phyloP scores from a whole-genome alignment of 1,140 invertebrate genomes.

The Ectropis grisescens region DNA sequence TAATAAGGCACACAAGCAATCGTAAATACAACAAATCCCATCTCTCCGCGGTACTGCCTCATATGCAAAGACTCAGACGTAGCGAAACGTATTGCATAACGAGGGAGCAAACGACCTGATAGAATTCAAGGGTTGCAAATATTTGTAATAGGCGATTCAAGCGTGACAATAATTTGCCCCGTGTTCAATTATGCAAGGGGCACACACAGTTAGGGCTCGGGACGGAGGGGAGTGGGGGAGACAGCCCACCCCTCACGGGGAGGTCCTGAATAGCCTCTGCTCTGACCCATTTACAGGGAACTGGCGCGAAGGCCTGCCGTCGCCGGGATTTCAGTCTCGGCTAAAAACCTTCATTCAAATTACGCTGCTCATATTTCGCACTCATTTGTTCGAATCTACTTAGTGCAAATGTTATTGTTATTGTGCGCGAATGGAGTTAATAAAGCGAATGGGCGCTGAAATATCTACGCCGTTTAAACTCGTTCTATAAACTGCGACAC shows the following conservation, averaged over 20 bases:
- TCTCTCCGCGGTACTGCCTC: no score
- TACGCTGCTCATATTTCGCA: conserved; percentile 17
- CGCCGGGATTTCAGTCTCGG: conserved; percentile 38
- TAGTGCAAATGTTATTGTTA: no score
- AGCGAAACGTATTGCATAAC: no score
- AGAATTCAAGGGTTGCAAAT: conserved; percentile 25
- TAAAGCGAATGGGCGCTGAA: no score
- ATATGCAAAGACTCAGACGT: no score
- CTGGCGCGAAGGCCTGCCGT: conserved; percentile 35
- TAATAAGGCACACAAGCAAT: no score
- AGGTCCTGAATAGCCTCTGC: conserved; percentile 60
- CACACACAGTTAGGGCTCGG: conserved; percentile 44
- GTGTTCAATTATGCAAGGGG: conserved; percentile 61
- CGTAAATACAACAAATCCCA: no score
- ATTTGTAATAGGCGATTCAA: conserved; percentile 16
- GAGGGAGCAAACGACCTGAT: conserved; percentile 14
- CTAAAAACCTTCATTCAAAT: conserved; percentile 12
- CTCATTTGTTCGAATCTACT: conserved; percentile 1
- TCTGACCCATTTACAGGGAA: conserved; percentile 63
- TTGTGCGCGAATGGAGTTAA: no score
- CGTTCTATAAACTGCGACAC: no score
- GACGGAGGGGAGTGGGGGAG: conserved; percentile 11
- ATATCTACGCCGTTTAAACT: no score
- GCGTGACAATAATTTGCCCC: conserved; percentile 59
- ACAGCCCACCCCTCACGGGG: conserved; percentile 8